A percentile compares a stretch with the other conserved stretches of the same genome.
Conservation (phyloP, 2,797 vertebrate genomes). For the Chaetophractus vellerosus region DNA sequence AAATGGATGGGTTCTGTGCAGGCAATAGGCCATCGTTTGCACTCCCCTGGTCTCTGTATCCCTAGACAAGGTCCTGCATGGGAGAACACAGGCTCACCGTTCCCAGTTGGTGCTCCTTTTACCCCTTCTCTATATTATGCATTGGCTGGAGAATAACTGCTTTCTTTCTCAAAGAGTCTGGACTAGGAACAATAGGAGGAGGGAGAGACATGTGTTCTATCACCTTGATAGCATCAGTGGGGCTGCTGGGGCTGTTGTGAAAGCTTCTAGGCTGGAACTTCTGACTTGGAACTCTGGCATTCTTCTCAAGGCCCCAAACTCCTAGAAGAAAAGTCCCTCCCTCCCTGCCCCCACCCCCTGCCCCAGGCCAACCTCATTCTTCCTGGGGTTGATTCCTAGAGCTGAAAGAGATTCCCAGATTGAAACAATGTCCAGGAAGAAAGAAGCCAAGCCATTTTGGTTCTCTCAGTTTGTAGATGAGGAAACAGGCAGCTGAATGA, state of each 20-base stretch:
- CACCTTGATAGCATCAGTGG: background rate
- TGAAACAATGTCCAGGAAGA: background rate
- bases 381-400: background rate
- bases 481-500: slow-evolving; percentile 57
- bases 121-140: background rate
- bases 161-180: background rate
- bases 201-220: background rate
- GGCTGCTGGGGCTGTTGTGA: background rate
- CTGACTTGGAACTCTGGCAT: slow-evolving; percentile 3
- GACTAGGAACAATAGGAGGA: background rate
- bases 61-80: background rate
- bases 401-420: background rate
- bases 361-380: background rate
- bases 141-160: background rate
- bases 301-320: slow-evolving; percentile 44
- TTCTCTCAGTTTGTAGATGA: background rate
- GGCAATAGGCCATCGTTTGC: background rate
- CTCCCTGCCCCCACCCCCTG: background rate
- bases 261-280: slow-evolving; percentile 24
- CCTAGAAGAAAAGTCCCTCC: background rate
- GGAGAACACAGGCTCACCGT: slow-evolving; percentile 17
- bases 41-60: background rate
- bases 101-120: background rate
- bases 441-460: background rate
- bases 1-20: background rate